phyloP scores from a whole-genome alignment of 1,140 invertebrate species.

The Nasonia vitripennis region DNA sequence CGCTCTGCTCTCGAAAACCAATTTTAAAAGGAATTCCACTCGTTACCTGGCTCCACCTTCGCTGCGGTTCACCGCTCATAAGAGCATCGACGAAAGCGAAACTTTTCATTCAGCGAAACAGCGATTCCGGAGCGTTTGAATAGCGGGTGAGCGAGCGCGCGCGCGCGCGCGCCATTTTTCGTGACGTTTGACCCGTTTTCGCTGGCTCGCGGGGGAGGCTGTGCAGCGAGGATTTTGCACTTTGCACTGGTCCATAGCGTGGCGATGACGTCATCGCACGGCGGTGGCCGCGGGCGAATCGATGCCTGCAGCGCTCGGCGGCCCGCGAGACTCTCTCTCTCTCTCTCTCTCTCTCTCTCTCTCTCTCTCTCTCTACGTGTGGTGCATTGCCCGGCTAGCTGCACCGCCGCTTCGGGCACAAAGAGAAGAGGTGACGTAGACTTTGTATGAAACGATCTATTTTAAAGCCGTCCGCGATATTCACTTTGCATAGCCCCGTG shows the following conservation, averaged over 20 bases:
- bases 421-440: background rate
- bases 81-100: no score
- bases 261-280: background rate
- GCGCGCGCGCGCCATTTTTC: background rate
- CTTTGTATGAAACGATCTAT: no score
- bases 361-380: background rate
- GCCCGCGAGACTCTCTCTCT: background rate
- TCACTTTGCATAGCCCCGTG: no score
- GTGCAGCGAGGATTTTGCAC: background rate
- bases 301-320: slow-evolving; percentile 11
- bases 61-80: no score
- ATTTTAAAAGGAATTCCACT: no score
- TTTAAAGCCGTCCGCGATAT: no score
- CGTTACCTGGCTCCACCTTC: no score
- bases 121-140: background rate
- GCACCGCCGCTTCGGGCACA: no score
- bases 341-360: background rate
- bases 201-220: background rate
- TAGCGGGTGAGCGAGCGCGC: background rate
- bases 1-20: no score
- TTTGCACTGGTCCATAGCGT: slow-evolving; percentile 16
- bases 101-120: no score
- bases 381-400: slow-evolving; percentile 22
- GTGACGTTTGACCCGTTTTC: background rate
- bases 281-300: slow-evolving; percentile 28